Base-by-base conservation (phyloP, 2,797 vertebrate genomes). In the Platyrinchus mystaceus region DNA sequence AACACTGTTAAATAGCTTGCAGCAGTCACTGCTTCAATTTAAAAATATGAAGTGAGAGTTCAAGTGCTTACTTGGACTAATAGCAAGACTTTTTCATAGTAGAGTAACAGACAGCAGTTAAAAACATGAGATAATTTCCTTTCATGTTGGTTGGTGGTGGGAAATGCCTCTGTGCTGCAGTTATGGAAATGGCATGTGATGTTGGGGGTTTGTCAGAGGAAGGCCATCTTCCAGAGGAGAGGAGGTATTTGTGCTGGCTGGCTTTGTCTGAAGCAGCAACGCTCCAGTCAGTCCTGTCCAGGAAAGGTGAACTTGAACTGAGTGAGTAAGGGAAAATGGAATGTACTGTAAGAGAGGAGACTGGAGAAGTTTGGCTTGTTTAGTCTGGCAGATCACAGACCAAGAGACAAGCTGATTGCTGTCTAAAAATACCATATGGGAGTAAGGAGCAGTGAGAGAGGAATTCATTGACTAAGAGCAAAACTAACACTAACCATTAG, bases 381-480 rank as follows among this genome's bases (percentile, higher is more conserved):
- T 85, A 90, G 80, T 89, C 91, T 91, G 70, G 71, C 47, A 91
- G 68, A 71, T 88, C 77, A 68, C 80, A 89, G 77, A 58, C 43
- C 27, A 46, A 55, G 84, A 81, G 41, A 71, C 2, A 4, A 74
- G 52, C 23, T 89, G 87, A 84, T 87, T 87, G 68, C 78, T 89
- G 56, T 39, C 87, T 71, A 58, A 87, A 94, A 92, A 89, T 83
- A 77, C 13, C 86, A 30, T 10, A 21, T 26, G 55, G 59, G 32
- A 84, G 41, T 87, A 49, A 28, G 55, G 71, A 93, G 59, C 49
- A 78, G 69, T n/a, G 74, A 60, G 69, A 49, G 46, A 49, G 52
- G 50, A 85, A 79, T 0, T 8, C 32, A 23, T 3, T 87, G 73
- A 39, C 68, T 36, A 26, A 66, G 41, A 90, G 53, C 52, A 93